phyloP scores from a whole-genome alignment of 2,888 invertebrate species.

The Gastracanthus pulcherrimus region DNA sequence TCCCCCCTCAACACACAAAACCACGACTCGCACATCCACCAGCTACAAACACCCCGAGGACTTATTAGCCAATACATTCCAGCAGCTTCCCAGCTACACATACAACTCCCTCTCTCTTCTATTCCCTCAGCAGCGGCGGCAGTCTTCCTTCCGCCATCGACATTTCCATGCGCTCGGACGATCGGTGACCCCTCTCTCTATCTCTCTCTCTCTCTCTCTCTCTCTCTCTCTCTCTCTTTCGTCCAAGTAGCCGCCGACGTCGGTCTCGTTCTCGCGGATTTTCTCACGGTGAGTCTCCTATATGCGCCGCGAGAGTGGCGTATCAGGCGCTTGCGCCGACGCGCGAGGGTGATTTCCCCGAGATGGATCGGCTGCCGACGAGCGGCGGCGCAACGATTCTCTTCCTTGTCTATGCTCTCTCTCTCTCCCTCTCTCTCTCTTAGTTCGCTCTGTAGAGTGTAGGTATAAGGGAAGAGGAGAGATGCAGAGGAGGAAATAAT shows the following conservation, averaged over 20 bases:
- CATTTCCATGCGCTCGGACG: conserved; percentile 30
- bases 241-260: neutral
- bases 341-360: conserved; percentile 38
- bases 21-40: neutral
- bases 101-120: neutral
- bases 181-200: conserved; percentile 47
- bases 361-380: conserved; percentile 54
- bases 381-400: conserved; percentile 26
- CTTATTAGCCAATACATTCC: neutral
- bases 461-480: neutral
- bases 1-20: too few species aligned
- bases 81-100: neutral
- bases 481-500: conserved; percentile 47
- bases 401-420: conserved; percentile 46
- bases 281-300: conserved; percentile 17
- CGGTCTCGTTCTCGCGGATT: conserved; percentile 43
- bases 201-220: too few species aligned
- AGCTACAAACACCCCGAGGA: neutral
- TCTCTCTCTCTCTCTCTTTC: conserved; percentile 56
- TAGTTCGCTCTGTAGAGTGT: neutral
- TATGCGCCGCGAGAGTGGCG: neutral
- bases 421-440: conserved; percentile 35
- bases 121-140: neutral
- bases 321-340: conserved; percentile 38
- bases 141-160: conserved; percentile 1